phyloP scores from a whole-genome alignment of 2,888 invertebrate species.

The Nomada ruficornis region DNA sequence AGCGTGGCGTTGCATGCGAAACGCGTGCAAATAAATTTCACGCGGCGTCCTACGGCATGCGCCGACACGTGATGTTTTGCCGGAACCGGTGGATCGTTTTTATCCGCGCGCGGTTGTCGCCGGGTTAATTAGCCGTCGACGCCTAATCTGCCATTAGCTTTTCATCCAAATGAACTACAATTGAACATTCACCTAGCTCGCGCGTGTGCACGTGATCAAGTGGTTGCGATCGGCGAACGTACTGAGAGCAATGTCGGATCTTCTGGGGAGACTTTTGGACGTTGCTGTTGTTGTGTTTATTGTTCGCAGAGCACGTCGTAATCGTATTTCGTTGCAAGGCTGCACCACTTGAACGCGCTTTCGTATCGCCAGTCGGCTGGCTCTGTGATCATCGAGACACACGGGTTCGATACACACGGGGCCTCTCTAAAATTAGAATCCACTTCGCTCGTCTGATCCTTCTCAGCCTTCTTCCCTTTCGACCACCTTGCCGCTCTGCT shows the following conservation, averaged over 20 bases:
- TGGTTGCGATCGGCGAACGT: background rate
- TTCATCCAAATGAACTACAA: background rate
- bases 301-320: conserved; percentile 35
- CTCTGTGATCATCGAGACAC: conserved; percentile 55
- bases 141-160: background rate
- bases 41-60: background rate
- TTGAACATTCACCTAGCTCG: background rate
- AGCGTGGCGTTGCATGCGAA: conserved; percentile 25
- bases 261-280: background rate
- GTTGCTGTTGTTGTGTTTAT: background rate
- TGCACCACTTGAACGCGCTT: conserved; percentile 50
- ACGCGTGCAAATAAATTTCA: conserved; percentile 28
- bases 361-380: conserved; percentile 33
- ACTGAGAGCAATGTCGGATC: background rate
- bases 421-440: conserved; percentile 76
- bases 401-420: conserved; percentile 43
- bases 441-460: conserved; percentile 73
- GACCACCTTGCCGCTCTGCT: conserved; percentile 27
- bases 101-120: background rate
- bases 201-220: background rate
- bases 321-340: conserved; percentile 52
- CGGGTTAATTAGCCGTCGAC: conserved; percentile 10
- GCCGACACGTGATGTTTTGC: conserved; percentile 9
- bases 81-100: conserved; percentile 5
- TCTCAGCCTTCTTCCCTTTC: conserved; percentile 57